These are phyloP conservation scores for Drosophila yooni DNA, from an alignment of 2,888 invertebrate species.

Conservation along the genomic window DNA sequence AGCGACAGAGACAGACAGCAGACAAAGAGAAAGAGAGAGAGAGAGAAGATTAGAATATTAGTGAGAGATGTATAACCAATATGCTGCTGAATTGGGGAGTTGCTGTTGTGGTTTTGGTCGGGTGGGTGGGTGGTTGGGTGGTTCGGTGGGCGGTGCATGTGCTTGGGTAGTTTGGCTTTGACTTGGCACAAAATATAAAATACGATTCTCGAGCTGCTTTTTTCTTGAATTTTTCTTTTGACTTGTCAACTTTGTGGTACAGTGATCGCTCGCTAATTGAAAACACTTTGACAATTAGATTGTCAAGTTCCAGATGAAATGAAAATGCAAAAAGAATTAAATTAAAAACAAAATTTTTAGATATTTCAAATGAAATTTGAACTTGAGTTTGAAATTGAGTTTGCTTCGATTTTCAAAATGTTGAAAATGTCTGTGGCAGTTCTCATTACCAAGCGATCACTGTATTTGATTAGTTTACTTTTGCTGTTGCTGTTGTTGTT, in stretches of 20 bases:
- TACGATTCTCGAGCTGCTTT: slow-evolving; percentile 26
- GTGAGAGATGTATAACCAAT: background rate
- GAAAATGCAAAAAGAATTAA: background rate
- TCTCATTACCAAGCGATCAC: slow-evolving; percentile 4
- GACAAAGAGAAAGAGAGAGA: background rate
- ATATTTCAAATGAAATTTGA: background rate
- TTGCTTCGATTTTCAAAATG: background rate
- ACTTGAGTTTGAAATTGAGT: background rate
- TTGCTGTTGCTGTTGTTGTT: slow-evolving; percentile 53
- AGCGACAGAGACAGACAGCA: background rate
- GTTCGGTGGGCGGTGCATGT: background rate
- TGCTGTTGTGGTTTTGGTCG: background rate
- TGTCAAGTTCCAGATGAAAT: background rate
- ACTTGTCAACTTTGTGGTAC: background rate
- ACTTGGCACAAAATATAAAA: slow-evolving; percentile 29
- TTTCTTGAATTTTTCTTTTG: background rate
- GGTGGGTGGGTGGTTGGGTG: background rate
- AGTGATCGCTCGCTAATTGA: slow-evolving; percentile 3
- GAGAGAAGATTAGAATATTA: background rate
- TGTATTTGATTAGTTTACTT: slow-evolving; percentile 61
- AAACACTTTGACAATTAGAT: background rate
- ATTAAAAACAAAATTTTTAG: background rate
- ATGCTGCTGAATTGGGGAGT: background rate
- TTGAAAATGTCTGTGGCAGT: background rate
- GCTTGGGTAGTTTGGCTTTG: slow-evolving; percentile 5